phyloP scores from a whole-genome alignment of 2,113 vertebrate genomes.

The Pelobates fuscus region DNA sequence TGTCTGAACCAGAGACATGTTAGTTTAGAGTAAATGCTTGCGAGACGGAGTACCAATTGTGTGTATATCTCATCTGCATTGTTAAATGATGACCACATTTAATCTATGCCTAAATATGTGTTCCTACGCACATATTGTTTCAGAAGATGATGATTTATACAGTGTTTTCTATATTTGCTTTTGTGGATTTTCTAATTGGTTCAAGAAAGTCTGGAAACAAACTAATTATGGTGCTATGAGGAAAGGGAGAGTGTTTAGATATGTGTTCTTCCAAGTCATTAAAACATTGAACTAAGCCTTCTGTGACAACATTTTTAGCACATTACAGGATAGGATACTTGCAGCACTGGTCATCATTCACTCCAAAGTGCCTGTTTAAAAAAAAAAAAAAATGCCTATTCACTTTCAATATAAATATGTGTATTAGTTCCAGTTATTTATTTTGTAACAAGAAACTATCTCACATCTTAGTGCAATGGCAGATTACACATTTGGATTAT shows the following conservation, averaged over 20 bases:
- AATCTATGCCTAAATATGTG: conserved; percentile 22
- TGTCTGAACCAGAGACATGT: no score
- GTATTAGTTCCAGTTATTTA: background rate
- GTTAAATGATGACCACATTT: conserved; percentile 9
- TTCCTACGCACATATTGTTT: background rate
- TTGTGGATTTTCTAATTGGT: conserved; percentile 32
- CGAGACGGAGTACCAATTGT: no score
- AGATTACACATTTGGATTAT: conserved; percentile 3
- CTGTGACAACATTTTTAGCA: background rate
- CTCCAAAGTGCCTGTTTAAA: background rate
- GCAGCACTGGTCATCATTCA: background rate
- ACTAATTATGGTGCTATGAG: conserved; percentile 20
- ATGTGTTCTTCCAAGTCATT: conserved; percentile 18
- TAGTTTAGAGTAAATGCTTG: no score
- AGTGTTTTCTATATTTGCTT: conserved; percentile 18
- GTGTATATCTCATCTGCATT: background rate
- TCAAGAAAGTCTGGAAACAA: conserved; percentile 29
- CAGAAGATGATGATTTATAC: conserved; percentile 27
- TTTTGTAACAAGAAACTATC: no score
- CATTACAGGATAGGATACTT: background rate
- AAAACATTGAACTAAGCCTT: conserved; percentile 15
- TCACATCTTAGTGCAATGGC: no score
- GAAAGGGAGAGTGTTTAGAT: conserved; percentile 26
- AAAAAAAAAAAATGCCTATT: background rate
- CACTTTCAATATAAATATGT: background rate